These are phyloP conservation scores for Drosophila testacea DNA, from an alignment of 2,888 invertebrate genomes.

Conservation along the genomic window DNA sequence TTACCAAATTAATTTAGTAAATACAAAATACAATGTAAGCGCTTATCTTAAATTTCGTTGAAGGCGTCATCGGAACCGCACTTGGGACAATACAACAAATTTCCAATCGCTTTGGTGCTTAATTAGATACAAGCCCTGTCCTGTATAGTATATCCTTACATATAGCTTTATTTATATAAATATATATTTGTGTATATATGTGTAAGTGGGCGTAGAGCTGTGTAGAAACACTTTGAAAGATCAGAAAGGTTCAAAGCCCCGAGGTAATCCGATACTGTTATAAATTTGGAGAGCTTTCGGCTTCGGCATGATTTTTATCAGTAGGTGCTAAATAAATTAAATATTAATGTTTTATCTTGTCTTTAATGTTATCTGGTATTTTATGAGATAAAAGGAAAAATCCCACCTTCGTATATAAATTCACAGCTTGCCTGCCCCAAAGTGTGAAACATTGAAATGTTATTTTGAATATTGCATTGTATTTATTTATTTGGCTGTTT, in stretches of 20 bases:
- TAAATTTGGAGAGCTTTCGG: constrained; percentile 40
- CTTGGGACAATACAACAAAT: constrained; percentile 69
- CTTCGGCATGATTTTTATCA: constrained; percentile 30
- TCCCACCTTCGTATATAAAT: constrained; percentile 57
- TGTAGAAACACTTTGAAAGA: constrained; percentile 19
- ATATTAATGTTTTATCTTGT: constrained; percentile 43
- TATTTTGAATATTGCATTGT: constrained; percentile 11
- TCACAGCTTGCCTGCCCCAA: constrained; percentile 35
- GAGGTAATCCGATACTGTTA: constrained; percentile 28
- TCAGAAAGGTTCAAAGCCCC: constrained; percentile 49
- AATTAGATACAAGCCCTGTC: constrained; percentile 51
- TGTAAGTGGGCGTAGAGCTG: constrained; percentile 32
- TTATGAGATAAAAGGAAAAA: constrained; percentile 48
- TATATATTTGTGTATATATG: constrained; percentile 5
- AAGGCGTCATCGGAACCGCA: constrained; percentile 42
- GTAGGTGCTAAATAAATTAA: constrained; percentile 64
- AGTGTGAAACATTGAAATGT: constrained; percentile 56
- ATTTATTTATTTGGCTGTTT: constrained; percentile 9
- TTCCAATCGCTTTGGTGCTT: constrained; percentile 47
- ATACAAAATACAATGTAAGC: constrained; percentile 48
- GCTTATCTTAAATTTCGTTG: constrained; percentile 25
- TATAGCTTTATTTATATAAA: not conserved
- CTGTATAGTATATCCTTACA: constrained; percentile 6
- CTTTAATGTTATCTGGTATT: constrained; percentile 39
- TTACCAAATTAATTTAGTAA: constrained; percentile 61